A percentile compares a stretch with the other conserved stretches of the same genome.
Evolutionary conservation across 2,113 vertebrate species (phyloP).

Genomic region (Argyrosomus japonicus): DNA sequence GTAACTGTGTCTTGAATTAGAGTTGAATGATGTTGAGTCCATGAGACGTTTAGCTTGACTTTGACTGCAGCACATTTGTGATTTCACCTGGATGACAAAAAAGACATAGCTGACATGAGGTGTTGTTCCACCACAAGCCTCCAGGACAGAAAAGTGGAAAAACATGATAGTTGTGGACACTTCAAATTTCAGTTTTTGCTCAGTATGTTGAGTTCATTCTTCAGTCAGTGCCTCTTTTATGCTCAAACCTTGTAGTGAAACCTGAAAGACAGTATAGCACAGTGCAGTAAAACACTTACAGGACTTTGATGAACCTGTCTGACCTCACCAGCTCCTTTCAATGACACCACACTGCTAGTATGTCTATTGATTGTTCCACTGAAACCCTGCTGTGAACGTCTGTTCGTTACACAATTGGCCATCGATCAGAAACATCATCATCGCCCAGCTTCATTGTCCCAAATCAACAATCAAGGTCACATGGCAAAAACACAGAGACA

Average conservation of each 20-base stretch:
- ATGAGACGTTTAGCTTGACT: too few species aligned
- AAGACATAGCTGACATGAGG: too few species aligned
- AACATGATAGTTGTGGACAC: too few species aligned
- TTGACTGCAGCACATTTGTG: too few species aligned
- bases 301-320: not conserved
- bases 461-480: conserved; percentile 38
- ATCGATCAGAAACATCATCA: conserved; percentile 50
- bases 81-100: too few species aligned
- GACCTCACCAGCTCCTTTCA: conserved; percentile 22
- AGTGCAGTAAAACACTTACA: not conserved
- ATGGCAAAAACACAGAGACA: not conserved
- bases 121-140: too few species aligned
- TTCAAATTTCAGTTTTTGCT: not conserved
- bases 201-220: not conserved
- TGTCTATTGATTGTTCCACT: conserved; percentile 78
- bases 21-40: too few species aligned
- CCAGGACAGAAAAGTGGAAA: too few species aligned
- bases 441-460: conserved; percentile 16
- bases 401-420: conserved; percentile 56
- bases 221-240: not conserved
- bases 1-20: too few species aligned
- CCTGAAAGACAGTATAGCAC: not conserved
- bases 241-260: not conserved
- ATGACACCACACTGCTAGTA: conserved; percentile 43
- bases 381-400: conserved; percentile 50